Conservation (phyloP, 1,140 invertebrate genomes). For the Penaeus vannamei region DNA sequence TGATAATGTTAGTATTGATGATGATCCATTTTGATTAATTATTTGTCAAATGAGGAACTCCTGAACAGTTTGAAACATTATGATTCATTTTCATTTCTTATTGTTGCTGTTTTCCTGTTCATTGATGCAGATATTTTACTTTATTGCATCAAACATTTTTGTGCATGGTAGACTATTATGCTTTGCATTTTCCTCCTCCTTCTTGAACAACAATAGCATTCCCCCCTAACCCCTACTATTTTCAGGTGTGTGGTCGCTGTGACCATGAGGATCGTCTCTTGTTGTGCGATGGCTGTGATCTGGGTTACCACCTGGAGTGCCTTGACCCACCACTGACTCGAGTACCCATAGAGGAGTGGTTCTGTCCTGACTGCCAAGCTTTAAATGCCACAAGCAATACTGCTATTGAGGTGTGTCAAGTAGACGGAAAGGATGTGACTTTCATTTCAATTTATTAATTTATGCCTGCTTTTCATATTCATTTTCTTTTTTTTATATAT, state of each 20-base stretch:
- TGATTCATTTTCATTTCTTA: no score
- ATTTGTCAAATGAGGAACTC: no score
- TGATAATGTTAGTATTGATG: no score
- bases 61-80: no score
- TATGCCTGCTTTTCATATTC: neutral
- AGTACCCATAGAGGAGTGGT: slow-evolving; percentile 89
- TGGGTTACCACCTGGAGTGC: slow-evolving; percentile 72
- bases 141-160: no score
- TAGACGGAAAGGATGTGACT: neutral
- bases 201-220: neutral
- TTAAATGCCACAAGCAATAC: slow-evolving; percentile 40
- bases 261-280: slow-evolving; percentile 90
- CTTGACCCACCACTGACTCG: slow-evolving; percentile 83
- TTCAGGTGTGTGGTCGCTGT: slow-evolving; percentile 81
- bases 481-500: no score
- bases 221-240: slow-evolving; percentile 66
- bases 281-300: slow-evolving; percentile 83
- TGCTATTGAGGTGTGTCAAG: slow-evolving; percentile 41
- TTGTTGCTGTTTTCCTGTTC: no score
- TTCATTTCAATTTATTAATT: slow-evolving; percentile 16
- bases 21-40: no score
- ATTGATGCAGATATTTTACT: no score
- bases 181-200: neutral
- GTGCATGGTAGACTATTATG: neutral
- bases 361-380: slow-evolving; percentile 77